Base-by-base conservation (phyloP, 1,140 invertebrate genomes). In the Venustaconcha ellipsiformis region DNA sequence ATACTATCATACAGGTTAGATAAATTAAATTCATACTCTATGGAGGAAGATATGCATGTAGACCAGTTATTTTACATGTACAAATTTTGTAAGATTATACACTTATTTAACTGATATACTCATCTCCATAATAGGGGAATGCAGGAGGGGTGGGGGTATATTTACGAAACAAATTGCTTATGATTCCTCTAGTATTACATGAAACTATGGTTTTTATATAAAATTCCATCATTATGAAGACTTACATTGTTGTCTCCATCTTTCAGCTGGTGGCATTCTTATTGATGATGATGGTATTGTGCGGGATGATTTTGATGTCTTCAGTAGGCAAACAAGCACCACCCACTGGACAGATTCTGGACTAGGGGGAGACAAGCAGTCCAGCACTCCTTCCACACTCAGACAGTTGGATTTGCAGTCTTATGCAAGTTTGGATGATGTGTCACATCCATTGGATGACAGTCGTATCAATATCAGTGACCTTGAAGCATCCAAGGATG, bases 291-390 rank as follows among this genome's bases (percentile, higher is more conserved):
- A 87, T 78, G 86, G 86, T 14, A 86, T 87, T 30, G 64, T 87
- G 30, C 70, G 81, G 59, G 86, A 87, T 65, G 80, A 84, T 70
- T 80, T 83, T 79, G 82, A 84, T 71, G 70, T 78, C 17, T 69
- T 82, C 1, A 84, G 80, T 70, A 86, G 81, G 55, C 80, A 83
- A 55, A 77, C 70, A n/a, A 78, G 71, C 68, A 72, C 78, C 13
- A 81, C 83, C 20, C 84, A 85, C 48, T 86, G 86, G 82, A 86
- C 86, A 15, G 86, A 87, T 74, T 87, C 86, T 1, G 86, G 86
- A 63, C 79, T 87, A 57, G 84, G 82, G 11, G 82, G 84, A 71
- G 84, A 84, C 69, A 85, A 86, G 67, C 86, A 82, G 58, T 84
- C 82, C 14, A 80, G 81, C 37, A 85, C 80, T 67, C 81, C 82